Evolutionary conservation across 2,113 vertebrate genomes (phyloP).

Genomic region (Piprites chloris): DNA sequence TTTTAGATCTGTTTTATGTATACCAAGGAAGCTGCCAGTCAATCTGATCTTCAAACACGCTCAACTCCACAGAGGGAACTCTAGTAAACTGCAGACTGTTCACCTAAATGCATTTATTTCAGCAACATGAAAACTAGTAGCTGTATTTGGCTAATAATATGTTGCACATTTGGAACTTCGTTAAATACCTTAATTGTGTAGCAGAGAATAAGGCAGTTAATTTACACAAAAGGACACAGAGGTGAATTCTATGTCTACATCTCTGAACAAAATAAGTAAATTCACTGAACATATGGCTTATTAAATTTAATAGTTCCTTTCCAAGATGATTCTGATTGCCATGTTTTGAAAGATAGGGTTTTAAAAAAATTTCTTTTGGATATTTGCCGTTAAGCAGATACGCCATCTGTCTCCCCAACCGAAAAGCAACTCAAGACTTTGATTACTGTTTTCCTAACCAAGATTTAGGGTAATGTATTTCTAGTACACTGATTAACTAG

Average conservation of each 20-base stretch:
- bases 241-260: slow-evolving; percentile 64
- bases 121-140: slow-evolving; percentile 23
- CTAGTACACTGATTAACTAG: slow-evolving; percentile 64
- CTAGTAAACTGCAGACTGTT: slow-evolving; percentile 64
- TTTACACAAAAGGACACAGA: slow-evolving; percentile 49
- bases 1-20: slow-evolving; percentile 72
- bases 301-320: slow-evolving; percentile 78
- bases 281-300: slow-evolving; percentile 81
- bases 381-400: slow-evolving; percentile 78
- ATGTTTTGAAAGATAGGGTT: slow-evolving; percentile 79
- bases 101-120: slow-evolving; percentile 64
- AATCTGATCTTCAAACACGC: slow-evolving; percentile 72
- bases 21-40: slow-evolving; percentile 70
- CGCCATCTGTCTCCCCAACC: slow-evolving; percentile 77
- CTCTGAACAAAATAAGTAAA: slow-evolving; percentile 70
- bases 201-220: slow-evolving; percentile 53
- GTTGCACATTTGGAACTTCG: slow-evolving; percentile 50
- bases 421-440: slow-evolving; percentile 71
- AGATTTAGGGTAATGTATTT: slow-evolving; percentile 69
- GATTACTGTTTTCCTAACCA: slow-evolving; percentile 78
- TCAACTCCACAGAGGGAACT: slow-evolving; percentile 58
- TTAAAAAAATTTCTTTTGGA: slow-evolving; percentile 65
- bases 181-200: slow-evolving; percentile 68
- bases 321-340: slow-evolving; percentile 77
- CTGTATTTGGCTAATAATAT: slow-evolving; percentile 46